Base-by-base conservation (phyloP, 2,797 vertebrate species). In the Spheniscus humboldti region DNA sequence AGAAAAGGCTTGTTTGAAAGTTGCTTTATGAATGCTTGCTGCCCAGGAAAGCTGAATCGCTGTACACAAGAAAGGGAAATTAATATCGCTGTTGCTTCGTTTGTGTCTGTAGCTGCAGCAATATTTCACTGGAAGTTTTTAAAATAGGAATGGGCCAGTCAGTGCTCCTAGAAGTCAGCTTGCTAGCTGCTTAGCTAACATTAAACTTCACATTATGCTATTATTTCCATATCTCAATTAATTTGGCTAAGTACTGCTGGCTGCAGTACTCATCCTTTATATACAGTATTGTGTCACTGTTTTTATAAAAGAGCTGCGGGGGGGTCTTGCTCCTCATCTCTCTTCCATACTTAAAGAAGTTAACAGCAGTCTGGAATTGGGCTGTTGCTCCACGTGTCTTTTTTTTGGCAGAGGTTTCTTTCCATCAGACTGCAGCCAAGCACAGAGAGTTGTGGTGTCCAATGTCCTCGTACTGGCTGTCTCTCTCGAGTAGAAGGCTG, bases 331-430 rank as follows among this genome's bases (percentile, higher is more conserved):
- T 88, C 43, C n/a, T 94, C 69, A 33, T 86, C 66, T 89, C 53
- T 78, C 71, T 79, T 88, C 59, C 5, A 7, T 41, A 31, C 1
- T 94, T 87, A 47, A 89, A 67, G 75, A 90, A 72, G 53, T 81
- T 95, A 92, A 90, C 23, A 78, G 69, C 45, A 64, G 41, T 50
- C 53, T 94, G 91, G 91, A 72, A 68, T 14, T 69, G 79, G 56
- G 30, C 76, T 86, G 15, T 47, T 92, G 56, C 39, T 91, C 43
- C 86, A 52, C 1, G 1, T 79, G 71, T 78, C 48, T 86, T 67
- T 87, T 86, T 85, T 59, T 50, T 92, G 74, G 92, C 90, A 86
- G 59, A 35, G 45, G 45, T 88, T 94, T 88, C 63, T 91, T 94
- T 96, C 91, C 93, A 90, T 76, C 56, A 8, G 23, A 1, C 27